Evolutionary conservation across 2,888 invertebrate genomes (phyloP).

Genomic region (Agrochola circellaris): DNA sequence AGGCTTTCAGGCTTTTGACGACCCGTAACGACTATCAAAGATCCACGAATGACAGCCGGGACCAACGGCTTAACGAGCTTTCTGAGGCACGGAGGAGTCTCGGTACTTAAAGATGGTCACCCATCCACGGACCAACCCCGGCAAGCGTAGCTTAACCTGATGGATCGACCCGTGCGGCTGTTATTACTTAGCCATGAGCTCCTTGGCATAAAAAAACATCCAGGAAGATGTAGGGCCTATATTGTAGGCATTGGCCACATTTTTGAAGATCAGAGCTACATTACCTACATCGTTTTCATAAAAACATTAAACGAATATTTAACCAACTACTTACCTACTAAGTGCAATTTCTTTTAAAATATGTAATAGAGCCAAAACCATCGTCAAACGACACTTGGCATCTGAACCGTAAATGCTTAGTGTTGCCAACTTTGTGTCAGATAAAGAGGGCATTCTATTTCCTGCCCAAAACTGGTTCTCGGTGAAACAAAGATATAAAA

Average conservation of each 20-base stretch:
- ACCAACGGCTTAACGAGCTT: no score
- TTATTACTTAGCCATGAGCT: no score
- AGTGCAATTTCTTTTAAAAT: conserved; percentile 49
- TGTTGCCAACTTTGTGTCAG: conserved; percentile 70
- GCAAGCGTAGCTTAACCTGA: no score
- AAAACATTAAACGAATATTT: neutral
- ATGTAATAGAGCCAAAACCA: conserved; percentile 59
- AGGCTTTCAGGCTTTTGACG: no score
- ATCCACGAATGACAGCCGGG: no score
- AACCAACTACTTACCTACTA: conserved; percentile 10
- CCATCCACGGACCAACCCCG: no score
- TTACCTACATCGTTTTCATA: neutral
- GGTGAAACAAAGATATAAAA: conserved; percentile 58
- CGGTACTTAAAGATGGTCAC: no score
- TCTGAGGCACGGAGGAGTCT: no score
- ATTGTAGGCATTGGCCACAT: no score
- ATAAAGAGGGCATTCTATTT: conserved; percentile 67
- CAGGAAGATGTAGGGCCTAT: no score
- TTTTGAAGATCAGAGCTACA: neutral
- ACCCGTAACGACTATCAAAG: no score
- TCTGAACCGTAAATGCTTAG: conserved; percentile 57
- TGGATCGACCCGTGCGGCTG: no score
- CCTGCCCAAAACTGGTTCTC: conserved; percentile 56
- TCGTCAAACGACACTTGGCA: conserved; percentile 62
- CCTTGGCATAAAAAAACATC: neutral